These are phyloP conservation scores for Thunnus maccoyii DNA, from an alignment of 2,113 vertebrate species.

Conservation along the genomic window DNA sequence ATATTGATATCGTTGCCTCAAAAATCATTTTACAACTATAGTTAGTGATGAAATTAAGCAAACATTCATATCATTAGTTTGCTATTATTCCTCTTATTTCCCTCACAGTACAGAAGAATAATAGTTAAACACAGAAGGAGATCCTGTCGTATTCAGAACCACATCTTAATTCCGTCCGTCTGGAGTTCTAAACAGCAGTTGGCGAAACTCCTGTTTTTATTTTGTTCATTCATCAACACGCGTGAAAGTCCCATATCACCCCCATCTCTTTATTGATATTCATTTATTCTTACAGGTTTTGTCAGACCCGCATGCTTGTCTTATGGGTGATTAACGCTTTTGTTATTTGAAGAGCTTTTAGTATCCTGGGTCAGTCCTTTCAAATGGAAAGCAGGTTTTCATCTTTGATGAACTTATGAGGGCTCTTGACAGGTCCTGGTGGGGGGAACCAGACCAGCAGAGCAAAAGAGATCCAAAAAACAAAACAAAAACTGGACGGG, in stretches of 20 bases:
- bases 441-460: slow-evolving; percentile 36
- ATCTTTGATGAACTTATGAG: slow-evolving; percentile 86
- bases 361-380: slow-evolving; percentile 75
- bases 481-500: slow-evolving; percentile 28
- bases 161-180: background rate
- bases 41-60: background rate
- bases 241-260: slow-evolving; percentile 31
- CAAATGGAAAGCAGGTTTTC: slow-evolving; percentile 85
- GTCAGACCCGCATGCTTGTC: slow-evolving; percentile 66
- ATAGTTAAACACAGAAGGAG: background rate
- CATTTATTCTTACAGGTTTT: slow-evolving; percentile 69
- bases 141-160: background rate
- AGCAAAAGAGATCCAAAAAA: slow-evolving; percentile 54
- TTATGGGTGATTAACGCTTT: slow-evolving; percentile 78
- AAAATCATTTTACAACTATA: background rate
- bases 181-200: slow-evolving; percentile 8
- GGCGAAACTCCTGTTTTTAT: slow-evolving; percentile 22
- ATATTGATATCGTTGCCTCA: background rate
- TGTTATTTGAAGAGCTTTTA: slow-evolving; percentile 74
- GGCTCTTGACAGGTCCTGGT: slow-evolving; percentile 77
- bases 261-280: slow-evolving; percentile 74
- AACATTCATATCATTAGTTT: slow-evolving; percentile 2
- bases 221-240: slow-evolving; percentile 60
- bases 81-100: background rate
- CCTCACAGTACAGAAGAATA: background rate